Evolutionary conservation across 1,140 invertebrate species (phyloP).

Genomic region (Bombus polaris): DNA sequence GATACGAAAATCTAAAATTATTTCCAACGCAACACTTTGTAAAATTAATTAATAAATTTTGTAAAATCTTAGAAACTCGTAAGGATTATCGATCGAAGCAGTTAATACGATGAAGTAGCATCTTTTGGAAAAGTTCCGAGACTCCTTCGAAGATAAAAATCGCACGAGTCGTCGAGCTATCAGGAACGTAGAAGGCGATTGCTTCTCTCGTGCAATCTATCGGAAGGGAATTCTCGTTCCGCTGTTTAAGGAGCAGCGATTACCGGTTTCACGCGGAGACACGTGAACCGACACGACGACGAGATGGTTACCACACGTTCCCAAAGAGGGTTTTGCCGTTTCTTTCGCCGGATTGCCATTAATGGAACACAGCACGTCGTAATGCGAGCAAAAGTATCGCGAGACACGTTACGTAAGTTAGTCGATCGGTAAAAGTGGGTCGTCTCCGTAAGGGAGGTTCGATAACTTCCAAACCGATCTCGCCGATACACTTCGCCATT

Average conservation of each 20-base stretch:
- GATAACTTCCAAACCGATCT: slow-evolving; percentile 34
- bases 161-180: background rate
- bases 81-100: no score
- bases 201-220: background rate
- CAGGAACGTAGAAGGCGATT: background rate
- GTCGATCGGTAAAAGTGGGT: slow-evolving; percentile 64
- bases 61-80: background rate
- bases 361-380: slow-evolving; percentile 58
- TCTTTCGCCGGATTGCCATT: slow-evolving; percentile 44
- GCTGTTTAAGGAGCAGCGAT: slow-evolving; percentile 3
- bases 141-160: background rate
- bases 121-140: no score
- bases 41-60: no score
- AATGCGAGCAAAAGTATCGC: slow-evolving; percentile 42
- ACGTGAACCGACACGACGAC: slow-evolving; percentile 30
- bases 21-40: no score
- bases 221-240: slow-evolving; percentile 11
- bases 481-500: slow-evolving; percentile 21
- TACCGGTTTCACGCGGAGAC: slow-evolving; percentile 11
- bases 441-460: slow-evolving; percentile 44
- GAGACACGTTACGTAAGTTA: slow-evolving; percentile 47
- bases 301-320: slow-evolving; percentile 26
- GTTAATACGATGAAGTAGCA: no score
- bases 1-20: no score
- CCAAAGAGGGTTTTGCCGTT: slow-evolving; percentile 46